Conservation (phyloP, 2,797 vertebrate genomes). For the Ctenochaetus hawaiiensis region DNA sequence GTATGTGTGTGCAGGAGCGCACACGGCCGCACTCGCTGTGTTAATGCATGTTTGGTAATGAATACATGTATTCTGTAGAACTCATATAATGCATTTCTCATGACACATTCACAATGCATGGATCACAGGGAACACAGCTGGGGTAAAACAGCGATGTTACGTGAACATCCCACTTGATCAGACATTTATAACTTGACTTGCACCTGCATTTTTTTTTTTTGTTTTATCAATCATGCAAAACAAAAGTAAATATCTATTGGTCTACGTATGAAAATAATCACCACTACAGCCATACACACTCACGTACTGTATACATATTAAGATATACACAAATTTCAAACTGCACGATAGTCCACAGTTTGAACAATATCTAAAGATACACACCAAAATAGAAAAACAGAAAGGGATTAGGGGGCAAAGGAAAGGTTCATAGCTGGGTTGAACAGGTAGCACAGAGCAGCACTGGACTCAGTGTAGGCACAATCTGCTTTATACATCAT, state of each 20-base stretch:
- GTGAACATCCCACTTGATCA: constrained; percentile 71
- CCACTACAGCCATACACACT: constrained; percentile 81
- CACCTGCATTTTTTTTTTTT: constrained; percentile 55
- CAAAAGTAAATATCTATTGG: constrained; percentile 79
- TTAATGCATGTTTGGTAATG: constrained; percentile 52
- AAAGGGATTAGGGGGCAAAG: constrained; percentile 45
- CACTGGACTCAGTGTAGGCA: constrained; percentile 93
- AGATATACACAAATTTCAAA: constrained; percentile 81
- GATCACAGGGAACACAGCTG: constrained; percentile 73
- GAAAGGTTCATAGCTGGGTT: constrained; percentile 62
- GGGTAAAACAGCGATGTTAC: constrained; percentile 70
- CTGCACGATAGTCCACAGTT: constrained; percentile 80
- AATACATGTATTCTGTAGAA: constrained; percentile 54
- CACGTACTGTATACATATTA: constrained; percentile 77
- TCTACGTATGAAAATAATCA: constrained; percentile 80
- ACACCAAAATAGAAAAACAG: constrained; percentile 71
- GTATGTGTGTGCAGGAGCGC: constrained; percentile 40
- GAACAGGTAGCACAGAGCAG: constrained; percentile 86
- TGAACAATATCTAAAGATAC: constrained; percentile 83
- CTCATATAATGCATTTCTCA: constrained; percentile 60
- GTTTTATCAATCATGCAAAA: constrained; percentile 84
- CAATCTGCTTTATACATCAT: constrained; percentile 90
- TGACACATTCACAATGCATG: constrained; percentile 81
- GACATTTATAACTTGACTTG: constrained; percentile 71
- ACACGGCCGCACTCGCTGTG: constrained; percentile 18